A percentile compares a stretch with the other conserved stretches of the same genome.
These are phyloP conservation scores for Drosophila ficusphila DNA, from an alignment of 1,140 invertebrate species.

Conservation along the genomic window DNA sequence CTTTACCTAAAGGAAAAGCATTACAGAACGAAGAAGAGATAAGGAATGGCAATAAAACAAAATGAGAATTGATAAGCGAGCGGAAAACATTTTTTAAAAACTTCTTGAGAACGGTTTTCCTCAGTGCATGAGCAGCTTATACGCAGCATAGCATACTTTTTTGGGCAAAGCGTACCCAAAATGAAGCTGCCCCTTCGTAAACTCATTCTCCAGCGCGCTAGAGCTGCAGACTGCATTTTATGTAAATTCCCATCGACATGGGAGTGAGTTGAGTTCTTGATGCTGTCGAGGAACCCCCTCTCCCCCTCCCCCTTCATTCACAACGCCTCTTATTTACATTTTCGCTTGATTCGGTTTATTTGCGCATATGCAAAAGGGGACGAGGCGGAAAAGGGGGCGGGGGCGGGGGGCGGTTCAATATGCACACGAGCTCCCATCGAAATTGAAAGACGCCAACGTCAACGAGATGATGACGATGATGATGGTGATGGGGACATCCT, in stretches of 20 bases:
- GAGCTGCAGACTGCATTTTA: constrained; percentile 60
- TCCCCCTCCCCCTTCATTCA: constrained; percentile 12
- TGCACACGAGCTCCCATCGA: constrained; percentile 37
- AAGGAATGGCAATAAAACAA: too few species aligned
- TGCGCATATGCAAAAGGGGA: constrained; percentile 59
- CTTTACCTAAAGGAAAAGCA: too few species aligned
- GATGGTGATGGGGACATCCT: constrained; percentile 41
- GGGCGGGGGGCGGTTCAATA: constrained; percentile 14
- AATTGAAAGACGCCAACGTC: constrained; percentile 49
- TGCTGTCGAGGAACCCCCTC: constrained; percentile 9
- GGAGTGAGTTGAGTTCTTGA: constrained; percentile 47
- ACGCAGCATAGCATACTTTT: constrained; percentile 65
- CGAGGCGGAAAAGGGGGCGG: background rate
- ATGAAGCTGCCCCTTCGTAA: constrained; percentile 48
- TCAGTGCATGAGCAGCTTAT: constrained; percentile 1
- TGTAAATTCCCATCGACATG: constrained; percentile 68
- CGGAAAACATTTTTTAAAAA: too few species aligned
- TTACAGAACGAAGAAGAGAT: too few species aligned
- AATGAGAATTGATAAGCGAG: too few species aligned
- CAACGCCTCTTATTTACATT: constrained; percentile 78
- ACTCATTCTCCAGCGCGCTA: constrained; percentile 9
- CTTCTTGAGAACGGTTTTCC: too few species aligned
- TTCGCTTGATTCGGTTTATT: constrained; percentile 82
- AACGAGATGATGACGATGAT: constrained; percentile 8
- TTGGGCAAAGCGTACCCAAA: constrained; percentile 54